Evolutionary conservation across 2,888 invertebrate genomes (phyloP), one percentile per base, ranked within the genome.

Genomic region (Apamea crenata): DNA sequence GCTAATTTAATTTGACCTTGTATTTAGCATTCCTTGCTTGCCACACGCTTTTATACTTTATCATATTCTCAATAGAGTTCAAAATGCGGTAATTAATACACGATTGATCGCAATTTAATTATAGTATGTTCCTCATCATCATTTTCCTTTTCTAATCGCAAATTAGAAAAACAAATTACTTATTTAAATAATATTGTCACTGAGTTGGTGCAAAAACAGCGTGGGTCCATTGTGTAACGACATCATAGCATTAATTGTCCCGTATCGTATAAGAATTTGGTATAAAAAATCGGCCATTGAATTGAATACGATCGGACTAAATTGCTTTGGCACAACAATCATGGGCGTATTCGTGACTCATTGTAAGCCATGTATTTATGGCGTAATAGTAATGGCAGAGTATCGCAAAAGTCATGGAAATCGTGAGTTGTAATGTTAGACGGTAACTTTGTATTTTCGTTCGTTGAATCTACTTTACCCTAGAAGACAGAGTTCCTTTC

Each of bases 221-320:
- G 21, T 18, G 16, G 40, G 16, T 18, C 56, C 59, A 86, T 71
- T 78, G 70, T 86, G 47, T 74, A 36, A 47, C 53, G 63, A 47
- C 40, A 71, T 50, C 21, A 40, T 67, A 63, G 36, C 63, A 77
- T 81, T 77, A 56, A 82, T 80, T 80, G 87, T 80, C 71, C 82
- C 86, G 16, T 85, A 89, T 29, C 86, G 16, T 85, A 89, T 29
- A 82, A 75, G 78, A 82, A 59, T 69, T 77, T 32, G 56, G 44
- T 78, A 80, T 32, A 81, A 77, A 85, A 89, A 77, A 59, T 53
- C 77, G 73, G 53, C 67, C 78, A 77, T 74, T 66, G 77, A 79
- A 81, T 78, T 81, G 80, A 77, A 89, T 81, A 85, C 69, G 70
- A 65, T 65, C 61, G 14, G 75, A 66, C 50, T 47, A 75, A 82